Percentiles rank a stretch among this genome's conserved stretches.
Evolutionary conservation across 2,797 vertebrate species (phyloP).

Genomic region (Spheniscus humboldti): DNA sequence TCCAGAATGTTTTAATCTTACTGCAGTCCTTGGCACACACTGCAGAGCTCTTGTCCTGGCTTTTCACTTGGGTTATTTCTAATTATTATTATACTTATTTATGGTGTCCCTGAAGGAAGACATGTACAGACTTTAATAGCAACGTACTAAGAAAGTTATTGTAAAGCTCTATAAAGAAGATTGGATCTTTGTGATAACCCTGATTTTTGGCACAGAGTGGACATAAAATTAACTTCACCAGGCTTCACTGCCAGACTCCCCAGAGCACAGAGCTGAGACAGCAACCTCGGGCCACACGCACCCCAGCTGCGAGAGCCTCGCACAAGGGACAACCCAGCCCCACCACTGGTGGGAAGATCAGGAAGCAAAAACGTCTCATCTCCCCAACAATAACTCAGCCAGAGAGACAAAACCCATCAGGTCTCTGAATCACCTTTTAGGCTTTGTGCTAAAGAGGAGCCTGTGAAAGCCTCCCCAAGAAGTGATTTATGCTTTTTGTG

Average conservation of each 20-base stretch:
- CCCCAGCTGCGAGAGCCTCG: background rate
- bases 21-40: background rate
- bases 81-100: background rate
- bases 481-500: background rate
- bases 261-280: background rate
- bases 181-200: background rate
- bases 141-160: background rate
- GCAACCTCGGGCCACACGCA: background rate
- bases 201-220: background rate
- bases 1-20: background rate
- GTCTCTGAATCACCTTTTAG: background rate
- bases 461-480: background rate
- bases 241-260: background rate
- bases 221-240: background rate
- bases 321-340: background rate
- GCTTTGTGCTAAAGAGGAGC: background rate
- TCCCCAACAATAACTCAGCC: background rate
- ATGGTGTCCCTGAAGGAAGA: background rate
- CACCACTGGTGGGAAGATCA: background rate
- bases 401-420: background rate
- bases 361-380: background rate
- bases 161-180: background rate
- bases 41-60: background rate
- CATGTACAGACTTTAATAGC: background rate
- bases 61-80: background rate